A percentile compares a stretch with the other conserved stretches of the same genome.
Conservation (phyloP, 2,888 invertebrate species). For the Graphium colonna region DNA sequence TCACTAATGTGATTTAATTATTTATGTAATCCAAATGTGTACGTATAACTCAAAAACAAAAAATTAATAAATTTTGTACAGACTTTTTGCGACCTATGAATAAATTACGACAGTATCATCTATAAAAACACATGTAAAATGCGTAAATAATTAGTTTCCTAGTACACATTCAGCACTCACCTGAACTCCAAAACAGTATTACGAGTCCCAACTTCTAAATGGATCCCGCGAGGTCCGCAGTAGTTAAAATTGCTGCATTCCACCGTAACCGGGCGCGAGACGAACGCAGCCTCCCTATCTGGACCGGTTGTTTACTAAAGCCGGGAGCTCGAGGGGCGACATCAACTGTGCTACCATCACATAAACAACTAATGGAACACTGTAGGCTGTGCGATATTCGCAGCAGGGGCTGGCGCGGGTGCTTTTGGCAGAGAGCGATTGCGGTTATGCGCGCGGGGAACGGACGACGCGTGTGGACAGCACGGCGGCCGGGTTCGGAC, state of each 20-base stretch:
- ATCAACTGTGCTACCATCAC: slow-evolving; percentile 53
- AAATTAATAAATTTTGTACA: too few relatives aligned
- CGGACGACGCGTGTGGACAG: slow-evolving; percentile 44
- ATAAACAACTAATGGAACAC: slow-evolving; percentile 63
- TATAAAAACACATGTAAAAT: too few relatives aligned
- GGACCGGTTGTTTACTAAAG: slow-evolving; percentile 63
- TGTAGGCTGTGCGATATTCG: slow-evolving; percentile 40
- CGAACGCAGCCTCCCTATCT: slow-evolving; percentile 72
- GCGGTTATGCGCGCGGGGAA: slow-evolving; percentile 37
- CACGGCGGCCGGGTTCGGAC: slow-evolving; percentile 64
- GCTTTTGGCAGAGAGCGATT: slow-evolving; percentile 54
- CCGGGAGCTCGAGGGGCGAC: slow-evolving; percentile 36
- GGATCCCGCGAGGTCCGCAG: slow-evolving; percentile 72
- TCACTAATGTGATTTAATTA: too few relatives aligned
- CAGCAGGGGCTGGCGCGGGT: slow-evolving; percentile 49
- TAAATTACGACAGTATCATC: too few relatives aligned
- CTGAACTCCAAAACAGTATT: slow-evolving; percentile 54
- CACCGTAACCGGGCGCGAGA: slow-evolving; percentile 71
- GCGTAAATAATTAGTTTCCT: too few relatives aligned
- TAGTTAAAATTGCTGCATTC: slow-evolving; percentile 80
- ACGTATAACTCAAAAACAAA: too few relatives aligned
- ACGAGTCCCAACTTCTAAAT: slow-evolving; percentile 67
- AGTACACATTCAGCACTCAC: slow-evolving; percentile 41
- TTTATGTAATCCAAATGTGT: too few relatives aligned
- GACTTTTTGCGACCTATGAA: too few relatives aligned